Evolutionary conservation across 2,797 vertebrate species (phyloP), one percentile per base, ranked within the genome.

Genomic region (Rhinella marina): DNA sequence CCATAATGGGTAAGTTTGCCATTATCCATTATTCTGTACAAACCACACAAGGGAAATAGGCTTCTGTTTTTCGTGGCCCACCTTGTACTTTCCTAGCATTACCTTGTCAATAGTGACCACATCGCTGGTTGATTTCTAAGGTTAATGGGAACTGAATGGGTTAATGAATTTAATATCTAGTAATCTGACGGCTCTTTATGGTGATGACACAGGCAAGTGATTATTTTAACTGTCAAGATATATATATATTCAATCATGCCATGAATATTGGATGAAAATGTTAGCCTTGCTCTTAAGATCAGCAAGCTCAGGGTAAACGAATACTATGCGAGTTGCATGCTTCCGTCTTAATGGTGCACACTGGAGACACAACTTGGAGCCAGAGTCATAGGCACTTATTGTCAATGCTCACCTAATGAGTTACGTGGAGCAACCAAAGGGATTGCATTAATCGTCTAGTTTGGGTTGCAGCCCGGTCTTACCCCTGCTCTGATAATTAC

Each of bases 401-500:
- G 91, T 95, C 93, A 94, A 94, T 93, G 92, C 92, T 93, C 90
- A 0, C 59, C 70, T 80, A 92, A 90, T 92, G 81, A 88, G 90
- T 93, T 86, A 8, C 73, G 88, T 90, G 91, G 91, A 93, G 91
- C 93, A 95, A 94, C 94, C 92, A 94, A 94, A 90, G 92, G 82
- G 91, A 94, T 89, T 89, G 91, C 91, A 90, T 93, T 90, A 91
- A 93, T 92, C 90, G 90, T 89, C 90, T 90, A 90, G 92, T 92
- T 93, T 90, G 91, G 92, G 92, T 94, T 92, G 94, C 93, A 93
- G 93, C 92, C 92, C 92, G 92, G 88, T 91, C 87, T 88, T 87
- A 94, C 93, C 77, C 61, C 52, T 25, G 68, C 66, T 72, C 56
- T 64, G 77, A 94, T 97, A 97, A 97, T 97, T 95, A 95, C 94